Evolutionary conservation across 2,797 vertebrate species (phyloP).

Genomic region (Oreortyx pictus): DNA sequence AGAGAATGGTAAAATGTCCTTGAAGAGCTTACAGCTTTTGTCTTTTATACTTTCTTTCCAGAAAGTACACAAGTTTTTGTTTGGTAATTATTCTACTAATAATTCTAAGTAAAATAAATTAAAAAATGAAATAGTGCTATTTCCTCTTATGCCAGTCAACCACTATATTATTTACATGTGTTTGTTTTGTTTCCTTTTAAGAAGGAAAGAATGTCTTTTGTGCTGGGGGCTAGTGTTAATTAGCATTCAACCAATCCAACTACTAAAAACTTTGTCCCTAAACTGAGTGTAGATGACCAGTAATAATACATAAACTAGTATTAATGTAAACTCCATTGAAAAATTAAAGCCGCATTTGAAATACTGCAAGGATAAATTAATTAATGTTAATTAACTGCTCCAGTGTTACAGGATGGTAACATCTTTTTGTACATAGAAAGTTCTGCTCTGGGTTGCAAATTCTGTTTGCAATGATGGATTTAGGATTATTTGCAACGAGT

Average conservation of each 20-base stretch:
- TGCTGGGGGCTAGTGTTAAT: background rate
- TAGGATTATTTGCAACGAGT: background rate
- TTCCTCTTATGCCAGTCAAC: background rate
- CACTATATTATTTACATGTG: background rate
- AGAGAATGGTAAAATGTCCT: background rate
- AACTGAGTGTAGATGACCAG: background rate
- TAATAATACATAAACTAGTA: constrained; percentile 4
- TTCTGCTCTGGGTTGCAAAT: background rate
- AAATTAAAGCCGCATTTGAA: background rate
- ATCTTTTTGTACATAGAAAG: background rate
- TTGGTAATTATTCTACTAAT: background rate
- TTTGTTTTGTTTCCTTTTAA: background rate
- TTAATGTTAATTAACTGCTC: background rate
- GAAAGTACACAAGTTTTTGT: background rate
- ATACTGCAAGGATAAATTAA: background rate
- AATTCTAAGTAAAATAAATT: background rate
- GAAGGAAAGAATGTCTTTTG: background rate
- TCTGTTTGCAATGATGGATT: background rate
- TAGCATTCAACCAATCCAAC: background rate
- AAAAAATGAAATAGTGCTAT: background rate
- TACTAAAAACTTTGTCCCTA: background rate
- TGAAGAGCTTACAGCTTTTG: background rate
- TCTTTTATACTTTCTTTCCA: background rate
- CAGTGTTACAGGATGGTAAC: background rate
- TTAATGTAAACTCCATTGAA: constrained; percentile 12